These are phyloP conservation scores for Morpho deidamia DNA, from an alignment of 2,888 invertebrate genomes.

Conservation along the genomic window DNA sequence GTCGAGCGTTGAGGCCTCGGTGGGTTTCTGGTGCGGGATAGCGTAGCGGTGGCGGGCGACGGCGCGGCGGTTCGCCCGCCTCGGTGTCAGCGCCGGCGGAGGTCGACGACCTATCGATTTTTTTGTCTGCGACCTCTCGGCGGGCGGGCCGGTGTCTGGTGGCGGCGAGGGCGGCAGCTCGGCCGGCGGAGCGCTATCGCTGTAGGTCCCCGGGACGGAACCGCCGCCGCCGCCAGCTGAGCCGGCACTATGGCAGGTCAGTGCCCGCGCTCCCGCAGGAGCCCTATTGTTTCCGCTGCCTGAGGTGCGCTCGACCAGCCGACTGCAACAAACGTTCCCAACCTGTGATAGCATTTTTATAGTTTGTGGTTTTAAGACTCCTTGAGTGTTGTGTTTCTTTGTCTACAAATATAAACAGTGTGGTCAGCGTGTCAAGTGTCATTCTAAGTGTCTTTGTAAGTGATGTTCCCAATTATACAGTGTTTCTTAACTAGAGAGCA, in stretches of 20 bases:
- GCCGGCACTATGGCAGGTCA: conserved; percentile 52
- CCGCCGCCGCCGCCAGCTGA: conserved; percentile 33
- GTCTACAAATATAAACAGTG: conserved; percentile 19
- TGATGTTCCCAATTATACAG: conserved; percentile 3
- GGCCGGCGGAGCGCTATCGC: conserved; percentile 19
- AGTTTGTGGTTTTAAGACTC: neutral
- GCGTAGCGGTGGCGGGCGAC: conserved; percentile 35
- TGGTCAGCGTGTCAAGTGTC: conserved; percentile 1
- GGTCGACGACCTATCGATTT: conserved; percentile 78
- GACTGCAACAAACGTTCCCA: neutral
- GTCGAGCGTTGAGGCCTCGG: conserved; percentile 33
- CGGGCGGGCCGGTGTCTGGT: conserved; percentile 58
- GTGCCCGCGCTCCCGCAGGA: conserved; percentile 40
- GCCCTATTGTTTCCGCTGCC: conserved; percentile 29
- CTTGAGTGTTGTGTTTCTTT: conserved; percentile 22
- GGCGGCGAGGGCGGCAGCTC: conserved; percentile 31
- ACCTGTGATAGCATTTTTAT: too few relatives aligned
- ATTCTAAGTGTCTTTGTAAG: conserved; percentile 14
- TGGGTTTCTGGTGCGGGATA: conserved; percentile 29
- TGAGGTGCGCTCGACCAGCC: neutral
- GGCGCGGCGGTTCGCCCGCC: conserved; percentile 54
- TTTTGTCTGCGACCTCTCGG: conserved; percentile 73
- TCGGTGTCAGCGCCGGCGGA: conserved; percentile 57
- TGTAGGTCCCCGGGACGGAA: conserved; percentile 24
- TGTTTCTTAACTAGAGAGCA: neutral